These are phyloP conservation scores for Xenopus tropicalis DNA, from an alignment of 2,113 vertebrate genomes.

Conservation along the genomic window UCB_Xtro_10.0 CM004452.2:39375501-39376000, in stretches of 20 bases:
- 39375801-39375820: constrained; percentile 69
- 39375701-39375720: neutral
- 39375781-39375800: constrained; percentile 54
- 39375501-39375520: too few species aligned
- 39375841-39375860: constrained; percentile 70
- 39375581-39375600: neutral
- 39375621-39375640: constrained; percentile 17
- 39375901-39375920: constrained; percentile 54
- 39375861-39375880: constrained; percentile 61
- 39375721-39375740: neutral
- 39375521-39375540: too few species aligned
- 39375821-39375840: constrained; percentile 69
- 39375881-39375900: constrained; percentile 46
- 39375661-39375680: constrained; percentile 21
- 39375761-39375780: neutral
- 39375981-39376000: constrained; percentile 92
- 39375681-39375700: constrained; percentile 8
- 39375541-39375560: too few species aligned
- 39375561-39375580: too few species aligned
- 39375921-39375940: constrained; percentile 84
- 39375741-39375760: constrained; percentile 37
- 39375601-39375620: constrained; percentile 16
- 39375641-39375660: neutral
- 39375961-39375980: constrained; percentile 88
- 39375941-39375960: constrained; percentile 83